Evolutionary conservation across 1,140 invertebrate species (phyloP), one percentile per base, ranked within the genome.

Genomic region (Drosophila triauraria): DNA sequence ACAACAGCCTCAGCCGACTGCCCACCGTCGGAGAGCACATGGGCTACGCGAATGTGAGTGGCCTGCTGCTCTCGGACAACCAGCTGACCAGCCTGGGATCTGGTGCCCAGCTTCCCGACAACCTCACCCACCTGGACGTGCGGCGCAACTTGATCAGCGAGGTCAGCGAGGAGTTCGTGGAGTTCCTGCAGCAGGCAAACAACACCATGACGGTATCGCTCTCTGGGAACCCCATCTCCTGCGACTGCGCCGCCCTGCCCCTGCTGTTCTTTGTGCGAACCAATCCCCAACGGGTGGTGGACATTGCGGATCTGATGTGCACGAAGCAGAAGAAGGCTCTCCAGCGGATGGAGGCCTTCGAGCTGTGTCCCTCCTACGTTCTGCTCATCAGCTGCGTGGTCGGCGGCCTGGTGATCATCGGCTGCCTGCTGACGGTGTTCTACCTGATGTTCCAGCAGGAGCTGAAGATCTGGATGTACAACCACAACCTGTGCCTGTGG

Each of bases 401-500:
- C 44, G 61, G 94, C 3, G 59, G 92, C 2, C 63, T 95, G 2
- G 93, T 94, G 6, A 42, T 94, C 0, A 40, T 93, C 1, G 93
- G 93, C n/a, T 79, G 94, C 3, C 61, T 93, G 2, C 54, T 94
- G 2, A 92, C 93, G 13, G 94, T 95, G 1, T 62, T 96, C 0
- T 96, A 95, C 78, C 95, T 95, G 48, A 94, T 94, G 50, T 96
- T 95, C 75, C 93, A 95, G 84, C 92, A 93, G 75, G 93, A 95
- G 82, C 93, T 96, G 4, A 95, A 96, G 93, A 94, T 96, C 5
- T 96, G 96, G 95, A 90, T 97, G 3, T 96, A 95, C 80, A 94
- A 95, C 13, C 94, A 96, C 75, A 94, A 95, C 43, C 83, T 94
- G n/a, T 96, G 95, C 61, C 91, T 96, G n/a, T 95, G 95, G 93